A percentile compares a stretch with the other conserved stretches of the same genome.
Evolutionary conservation across 2,113 vertebrate species (phyloP).

Genomic region (Sapajus apella): DNA sequence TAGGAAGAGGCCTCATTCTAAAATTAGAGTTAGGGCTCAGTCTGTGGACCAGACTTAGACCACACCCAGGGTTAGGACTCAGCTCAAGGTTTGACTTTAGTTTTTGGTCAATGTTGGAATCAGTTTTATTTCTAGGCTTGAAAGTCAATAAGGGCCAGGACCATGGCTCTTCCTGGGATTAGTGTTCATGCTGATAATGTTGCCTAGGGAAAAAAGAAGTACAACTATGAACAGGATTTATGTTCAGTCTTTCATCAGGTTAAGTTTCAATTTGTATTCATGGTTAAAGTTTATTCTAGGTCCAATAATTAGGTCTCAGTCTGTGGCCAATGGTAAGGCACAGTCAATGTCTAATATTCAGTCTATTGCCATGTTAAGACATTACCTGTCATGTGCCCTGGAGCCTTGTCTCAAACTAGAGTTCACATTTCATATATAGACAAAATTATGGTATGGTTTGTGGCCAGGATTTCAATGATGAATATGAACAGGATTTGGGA

Average conservation of each 20-base stretch:
- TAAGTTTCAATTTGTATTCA: neutral
- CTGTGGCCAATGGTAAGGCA: neutral
- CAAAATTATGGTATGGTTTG: neutral
- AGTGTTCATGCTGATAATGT: neutral
- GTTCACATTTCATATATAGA: neutral
- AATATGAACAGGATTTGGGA: neutral
- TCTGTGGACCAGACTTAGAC: neutral
- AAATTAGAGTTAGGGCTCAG: neutral
- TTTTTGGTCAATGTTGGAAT: constrained; percentile 1
- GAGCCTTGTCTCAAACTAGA: neutral
- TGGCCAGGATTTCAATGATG: neutral
- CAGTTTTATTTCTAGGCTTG: constrained; percentile 16
- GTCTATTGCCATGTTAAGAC: constrained; percentile 20
- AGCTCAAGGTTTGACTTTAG: neutral
- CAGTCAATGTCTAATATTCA: constrained; percentile 14
- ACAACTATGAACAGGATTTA: neutral
- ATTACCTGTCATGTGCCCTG: neutral
- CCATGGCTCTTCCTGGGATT: neutral
- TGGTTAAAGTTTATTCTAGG: neutral
- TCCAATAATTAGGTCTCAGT: neutral
- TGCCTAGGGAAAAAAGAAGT: neutral
- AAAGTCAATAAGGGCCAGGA: neutral
- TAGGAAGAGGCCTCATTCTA: constrained; percentile 40
- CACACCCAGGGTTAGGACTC: neutral
- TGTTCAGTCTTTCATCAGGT: neutral